Evolutionary conservation across 2,113 vertebrate genomes (phyloP), one percentile per base, ranked within the genome.

Genomic region (Parotia lawesii): DNA sequence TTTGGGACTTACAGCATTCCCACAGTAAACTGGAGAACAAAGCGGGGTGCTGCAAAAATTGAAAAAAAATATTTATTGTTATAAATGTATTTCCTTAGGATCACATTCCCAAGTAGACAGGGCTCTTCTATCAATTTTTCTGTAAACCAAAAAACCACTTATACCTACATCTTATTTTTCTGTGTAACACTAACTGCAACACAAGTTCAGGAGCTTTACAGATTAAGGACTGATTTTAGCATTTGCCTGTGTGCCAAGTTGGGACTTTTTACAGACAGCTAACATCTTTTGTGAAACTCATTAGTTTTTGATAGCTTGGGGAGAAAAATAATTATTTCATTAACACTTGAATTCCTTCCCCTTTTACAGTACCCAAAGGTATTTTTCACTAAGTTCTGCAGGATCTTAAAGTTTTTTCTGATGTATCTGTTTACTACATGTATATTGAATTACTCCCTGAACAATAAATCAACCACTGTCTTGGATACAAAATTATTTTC

Each of bases 291-390:
- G 53, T 53, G 42, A 87, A 93, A 65, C 40, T 86, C 67, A 62
- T 85, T 88, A 87, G 33, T 48, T 94, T 79, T 61, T 85, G 28
- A 78, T 77, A 48, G 66, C 81, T 82, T 4, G 2, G 10, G 18
- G 33, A 86, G 74, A 91, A 96, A 96, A 85, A 61, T 45, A 93
- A 94, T 91, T 91, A 84, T 89, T 93, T 94, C 84, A 87, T 92
- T 95, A 95, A 78, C 66, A 90, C 45, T 64, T 82, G 31, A 78
- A 67, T 89, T 78, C 38, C 31, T 78, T 91, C 38, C 5, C 19
- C 19, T 83, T 87, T 87, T 76, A 87, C 14, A 51, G 75, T 66
- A 76, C 89, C 87, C 85, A 66, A 76, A 87, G 89, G 62, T 69
- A 83, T 21, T 61, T 79, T 93, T 85, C 74, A 83, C 48, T 47